Evolutionary conservation across 2,113 vertebrate genomes (phyloP).

Genomic region (Malurus elegans): DNA sequence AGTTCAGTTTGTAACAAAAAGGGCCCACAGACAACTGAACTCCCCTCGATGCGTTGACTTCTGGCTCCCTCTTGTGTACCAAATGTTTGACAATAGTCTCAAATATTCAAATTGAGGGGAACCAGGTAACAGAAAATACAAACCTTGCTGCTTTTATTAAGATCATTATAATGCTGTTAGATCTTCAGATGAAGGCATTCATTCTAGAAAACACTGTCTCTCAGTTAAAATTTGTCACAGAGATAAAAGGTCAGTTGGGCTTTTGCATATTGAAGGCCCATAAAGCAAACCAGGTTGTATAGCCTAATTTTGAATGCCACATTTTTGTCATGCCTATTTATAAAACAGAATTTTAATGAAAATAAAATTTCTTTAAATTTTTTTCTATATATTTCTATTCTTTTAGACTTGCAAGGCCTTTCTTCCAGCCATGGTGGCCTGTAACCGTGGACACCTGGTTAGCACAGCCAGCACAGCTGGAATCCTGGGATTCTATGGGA

Average conservation of each 20-base stretch:
- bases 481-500: constrained; percentile 74
- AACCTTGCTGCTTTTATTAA: background rate
- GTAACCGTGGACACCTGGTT: constrained; percentile 85
- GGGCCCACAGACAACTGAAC: background rate
- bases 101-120: background rate
- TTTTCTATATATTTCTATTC: background rate
- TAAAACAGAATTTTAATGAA: background rate
- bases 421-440: constrained; percentile 86
- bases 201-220: background rate
- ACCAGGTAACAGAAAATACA: background rate
- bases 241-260: background rate
- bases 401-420: constrained; percentile 90
- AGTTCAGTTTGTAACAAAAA: background rate
- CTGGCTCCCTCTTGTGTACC: constrained; percentile 54
- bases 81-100: background rate
- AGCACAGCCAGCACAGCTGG: constrained; percentile 80
- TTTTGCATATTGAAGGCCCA: background rate
- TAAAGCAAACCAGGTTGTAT: background rate
- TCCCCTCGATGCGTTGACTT: background rate
- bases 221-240: background rate
- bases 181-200: background rate
- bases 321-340: background rate
- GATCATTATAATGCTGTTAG: background rate
- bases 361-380: too few relatives aligned
- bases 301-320: background rate